phyloP scores from a whole-genome alignment of 2,113 vertebrate genomes.

The Cephalopterus ornatus region DNA sequence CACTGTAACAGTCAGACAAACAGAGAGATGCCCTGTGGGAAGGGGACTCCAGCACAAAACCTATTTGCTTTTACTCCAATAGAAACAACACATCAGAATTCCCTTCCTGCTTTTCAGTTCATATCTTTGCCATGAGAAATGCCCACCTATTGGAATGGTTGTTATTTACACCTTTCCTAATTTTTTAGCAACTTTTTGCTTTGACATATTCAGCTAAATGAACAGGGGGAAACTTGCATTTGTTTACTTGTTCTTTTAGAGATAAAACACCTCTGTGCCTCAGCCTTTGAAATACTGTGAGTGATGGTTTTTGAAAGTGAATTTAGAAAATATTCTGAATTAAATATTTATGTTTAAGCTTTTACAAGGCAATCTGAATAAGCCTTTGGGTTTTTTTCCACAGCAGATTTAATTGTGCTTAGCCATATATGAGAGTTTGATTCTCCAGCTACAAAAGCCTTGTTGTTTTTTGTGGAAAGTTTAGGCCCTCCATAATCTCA shows the following conservation, averaged over 20 bases:
- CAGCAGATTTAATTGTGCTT: slow-evolving; percentile 40
- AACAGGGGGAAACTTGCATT: slow-evolving; percentile 45
- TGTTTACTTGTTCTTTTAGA: slow-evolving; percentile 58
- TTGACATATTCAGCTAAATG: slow-evolving; percentile 48
- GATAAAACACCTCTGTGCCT: slow-evolving; percentile 60
- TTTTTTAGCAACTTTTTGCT: slow-evolving; percentile 23
- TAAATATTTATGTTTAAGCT: slow-evolving; percentile 69
- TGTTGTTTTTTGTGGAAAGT: not conserved
- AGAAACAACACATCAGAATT: not conserved
- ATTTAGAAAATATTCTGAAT: slow-evolving; percentile 62
- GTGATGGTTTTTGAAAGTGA: slow-evolving; percentile 57
- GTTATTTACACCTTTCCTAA: slow-evolving; percentile 12
- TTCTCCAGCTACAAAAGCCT: not conserved
- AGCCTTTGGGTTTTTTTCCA: slow-evolving; percentile 49
- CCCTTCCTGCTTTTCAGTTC: not conserved
- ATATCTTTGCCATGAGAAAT: not conserved
- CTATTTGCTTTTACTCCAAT: not conserved
- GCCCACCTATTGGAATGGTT: not conserved
- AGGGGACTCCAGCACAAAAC: not conserved
- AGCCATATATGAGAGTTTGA: not conserved
- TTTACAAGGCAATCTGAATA: slow-evolving; percentile 55
- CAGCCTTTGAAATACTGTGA: slow-evolving; percentile 61
- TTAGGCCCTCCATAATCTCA: not conserved
- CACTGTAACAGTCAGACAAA: fast-evolving
- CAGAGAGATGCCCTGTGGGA: not conserved